Base-by-base conservation (phyloP, 1,140 invertebrate genomes). In the Oedothorax gibbosus region DNA sequence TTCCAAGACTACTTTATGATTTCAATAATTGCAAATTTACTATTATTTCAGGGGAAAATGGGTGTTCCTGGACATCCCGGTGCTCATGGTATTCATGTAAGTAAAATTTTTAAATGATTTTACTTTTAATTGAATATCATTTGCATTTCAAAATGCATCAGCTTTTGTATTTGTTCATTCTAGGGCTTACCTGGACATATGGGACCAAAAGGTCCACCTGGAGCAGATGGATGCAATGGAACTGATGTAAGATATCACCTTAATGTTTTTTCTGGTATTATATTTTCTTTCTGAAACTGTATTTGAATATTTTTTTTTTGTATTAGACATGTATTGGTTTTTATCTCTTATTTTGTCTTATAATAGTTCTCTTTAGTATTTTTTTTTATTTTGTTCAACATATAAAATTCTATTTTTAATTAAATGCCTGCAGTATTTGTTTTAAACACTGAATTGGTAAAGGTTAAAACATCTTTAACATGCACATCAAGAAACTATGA, bases 221-320 rank as follows among this genome's bases (percentile, higher is more conserved):
- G 97, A 85, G 90, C 94, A 87, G 96, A 98, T 90, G 97, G 97
- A 10, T 98, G 97, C 89, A 98, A 98, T 89, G 97, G 97, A 89
- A 96, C 96, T 35, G 95, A 97, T 90, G 96, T 96, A 92, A 93
- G 93, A 91, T 60, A 62, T 10, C 1, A 35, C 35, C 35, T 2
- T 35, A 35, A 35, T 35, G 1, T 35, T 35, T 35, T 35, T 5
- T 35, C 35, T 35, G 35, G 35, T 35, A 35, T 35, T 35, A 5
- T 35, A 5, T 35, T 35, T 35, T 2, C 35, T 2, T 35, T 35
- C 35, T 35, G n/a, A 35, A 35, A 35, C 35, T 35, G 35, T 35
- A 35, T 35, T 35, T 35, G 35, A 35, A 2, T 35, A 35, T 35
- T 35, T 35, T 2, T 35, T 35, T 35, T 35, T 35, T 35, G 35